Evolutionary conservation across 92 coral and sea anemone genomes (phyloP).

Genomic region (Zoanthus sansibaricus): DNA sequence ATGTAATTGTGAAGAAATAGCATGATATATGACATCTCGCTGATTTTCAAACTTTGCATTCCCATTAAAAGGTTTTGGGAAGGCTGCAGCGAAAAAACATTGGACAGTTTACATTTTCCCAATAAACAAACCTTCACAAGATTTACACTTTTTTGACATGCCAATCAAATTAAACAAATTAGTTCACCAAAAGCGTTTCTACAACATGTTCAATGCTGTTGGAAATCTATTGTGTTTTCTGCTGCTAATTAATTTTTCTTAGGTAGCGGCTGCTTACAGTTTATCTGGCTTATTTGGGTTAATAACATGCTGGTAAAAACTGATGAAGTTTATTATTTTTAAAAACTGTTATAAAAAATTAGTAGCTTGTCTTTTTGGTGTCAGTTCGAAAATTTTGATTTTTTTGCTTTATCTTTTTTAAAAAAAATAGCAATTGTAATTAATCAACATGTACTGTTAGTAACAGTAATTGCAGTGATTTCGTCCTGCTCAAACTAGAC

Average conservation of each 20-base stretch:
- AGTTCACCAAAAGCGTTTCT: not conserved
- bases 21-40: not conserved
- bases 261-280: not conserved
- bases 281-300: not conserved
- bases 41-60: not conserved
- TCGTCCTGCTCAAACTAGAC: too few relatives aligned
- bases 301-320: not conserved
- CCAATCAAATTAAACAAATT: not conserved
- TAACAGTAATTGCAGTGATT: too few relatives aligned
- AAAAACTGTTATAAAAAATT: too few relatives aligned
- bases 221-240: not conserved
- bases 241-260: not conserved
- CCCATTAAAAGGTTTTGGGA: not conserved
- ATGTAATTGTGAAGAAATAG: not conserved
- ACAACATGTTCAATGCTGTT: not conserved
- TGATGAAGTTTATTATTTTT: not conserved
- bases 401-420: too few relatives aligned
- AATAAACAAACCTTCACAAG: not conserved
- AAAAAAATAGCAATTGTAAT: too few relatives aligned
- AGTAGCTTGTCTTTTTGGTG: too few relatives aligned
- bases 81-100: not conserved
- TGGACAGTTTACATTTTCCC: not conserved
- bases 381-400: too few relatives aligned
- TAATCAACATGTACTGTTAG: too few relatives aligned
- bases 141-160: slow-evolving; percentile 1